Conservation (phyloP, 2,113 vertebrate species). For the Python bivittatus region DNA sequence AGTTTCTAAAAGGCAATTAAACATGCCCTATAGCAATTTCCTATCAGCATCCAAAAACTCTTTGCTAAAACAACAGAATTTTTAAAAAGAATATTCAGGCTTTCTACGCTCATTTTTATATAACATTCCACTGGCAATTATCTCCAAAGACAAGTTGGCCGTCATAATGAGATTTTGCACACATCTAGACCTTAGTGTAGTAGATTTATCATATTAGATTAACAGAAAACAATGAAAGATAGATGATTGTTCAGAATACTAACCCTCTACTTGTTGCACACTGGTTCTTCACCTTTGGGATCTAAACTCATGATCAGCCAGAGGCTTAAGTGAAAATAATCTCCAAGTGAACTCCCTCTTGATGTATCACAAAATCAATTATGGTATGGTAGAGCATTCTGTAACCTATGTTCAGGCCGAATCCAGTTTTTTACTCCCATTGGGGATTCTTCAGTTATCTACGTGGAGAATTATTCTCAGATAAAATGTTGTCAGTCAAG, state of each 20-base stretch:
- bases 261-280: slow-evolving; percentile 63
- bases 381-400: slow-evolving; percentile 74
- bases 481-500: slow-evolving; percentile 70
- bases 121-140: slow-evolving; percentile 75
- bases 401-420: slow-evolving; percentile 77
- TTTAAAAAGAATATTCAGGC: slow-evolving; percentile 69
- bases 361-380: slow-evolving; percentile 82
- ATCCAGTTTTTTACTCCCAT: slow-evolving; percentile 70
- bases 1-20: slow-evolving; percentile 86
- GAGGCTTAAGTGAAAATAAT: slow-evolving; percentile 78
- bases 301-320: slow-evolving; percentile 74
- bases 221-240: slow-evolving; percentile 75
- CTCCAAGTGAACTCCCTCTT: slow-evolving; percentile 65
- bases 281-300: slow-evolving; percentile 76
- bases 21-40: slow-evolving; percentile 83
- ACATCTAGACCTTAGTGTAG: slow-evolving; percentile 70
- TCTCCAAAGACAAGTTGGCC: slow-evolving; percentile 78
- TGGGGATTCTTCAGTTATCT: slow-evolving; percentile 77
- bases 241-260: slow-evolving; percentile 71
- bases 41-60: slow-evolving; percentile 78
- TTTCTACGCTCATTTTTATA: slow-evolving; percentile 69
- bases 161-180: slow-evolving; percentile 75
- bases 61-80: slow-evolving; percentile 79
- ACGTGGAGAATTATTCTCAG: slow-evolving; percentile 74
- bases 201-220: slow-evolving; percentile 71